phyloP scores from a whole-genome alignment of 2,888 invertebrate genomes.

The Tiliacea citrago region DNA sequence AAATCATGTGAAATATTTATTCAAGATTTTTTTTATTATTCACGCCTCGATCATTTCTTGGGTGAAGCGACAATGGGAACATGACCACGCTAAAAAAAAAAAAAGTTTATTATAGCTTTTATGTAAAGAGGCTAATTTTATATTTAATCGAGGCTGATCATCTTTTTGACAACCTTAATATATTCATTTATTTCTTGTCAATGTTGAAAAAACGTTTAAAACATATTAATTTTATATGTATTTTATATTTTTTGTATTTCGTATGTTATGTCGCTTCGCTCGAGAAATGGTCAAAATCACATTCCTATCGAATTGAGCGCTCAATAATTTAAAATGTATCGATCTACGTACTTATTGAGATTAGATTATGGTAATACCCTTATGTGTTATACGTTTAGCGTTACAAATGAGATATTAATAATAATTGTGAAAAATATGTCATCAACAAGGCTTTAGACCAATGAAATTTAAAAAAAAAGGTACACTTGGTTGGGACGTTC shows the following conservation, averaged over 20 bases:
- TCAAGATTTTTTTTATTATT: slow-evolving; percentile 43
- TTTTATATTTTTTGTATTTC: too few species aligned
- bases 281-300: slow-evolving; percentile 50
- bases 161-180: neutral
- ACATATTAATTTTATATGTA: neutral
- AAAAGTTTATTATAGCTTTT: slow-evolving; percentile 28
- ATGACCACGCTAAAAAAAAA: neutral
- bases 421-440: neutral
- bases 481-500: neutral
- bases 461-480: neutral
- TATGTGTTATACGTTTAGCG: slow-evolving; percentile 27
- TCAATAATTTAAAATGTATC: slow-evolving; percentile 63
- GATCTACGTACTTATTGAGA: slow-evolving; percentile 76
- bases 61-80: neutral
- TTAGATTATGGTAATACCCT: slow-evolving; percentile 56
- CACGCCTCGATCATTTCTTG: slow-evolving; percentile 12
- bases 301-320: slow-evolving; percentile 70
- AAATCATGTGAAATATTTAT: slow-evolving; percentile 63
- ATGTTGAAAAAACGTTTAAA: neutral
- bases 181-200: neutral
- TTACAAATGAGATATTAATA: slow-evolving; percentile 5
- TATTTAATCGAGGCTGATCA: neutral
- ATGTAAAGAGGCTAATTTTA: slow-evolving; percentile 28
- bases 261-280: slow-evolving; percentile 14
- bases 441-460: neutral